Evolutionary conservation across 2,797 vertebrate species (phyloP), one percentile per base, ranked within the genome.

Genomic region (Iguana delicatissima): DNA sequence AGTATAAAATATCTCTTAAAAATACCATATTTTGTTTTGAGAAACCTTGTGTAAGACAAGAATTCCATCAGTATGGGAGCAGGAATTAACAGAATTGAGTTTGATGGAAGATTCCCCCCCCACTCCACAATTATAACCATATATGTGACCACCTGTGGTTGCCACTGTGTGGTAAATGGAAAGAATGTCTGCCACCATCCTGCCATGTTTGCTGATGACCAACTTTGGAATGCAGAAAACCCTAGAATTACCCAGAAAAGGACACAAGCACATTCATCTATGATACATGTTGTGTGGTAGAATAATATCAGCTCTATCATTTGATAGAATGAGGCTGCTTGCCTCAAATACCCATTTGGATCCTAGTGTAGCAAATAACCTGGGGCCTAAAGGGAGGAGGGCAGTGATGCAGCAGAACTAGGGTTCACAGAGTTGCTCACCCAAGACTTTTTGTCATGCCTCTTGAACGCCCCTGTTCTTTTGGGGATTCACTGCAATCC

Each of bases 141-240:
- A 14, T 16, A 6, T 35, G 55, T 20, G 18, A 22, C 24, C 13
- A 32, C 46, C 20, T 26, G 6, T 22, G 57, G 4, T 46, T 13
- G 2, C 0, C n/a, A 52, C 0, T 1, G 62, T 16, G 22, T 13
- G 13, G 2, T 5, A 26, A 10, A 16, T 10, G 0, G 16, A 20
- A 46, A 1, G 3, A 46, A 16, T 80, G 32, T 24, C 22, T 64
- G 46, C 8, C 29, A 67, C 20, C 5, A 79, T n/a, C 1, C 35
- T 29, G 6, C 10, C 38, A 57, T 4, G 0, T 18, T 14, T 20
- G 14, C 1, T 57, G 18, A 62, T 22, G 59, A 16, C 14, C 55
- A 82, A 6, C 59, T 29, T 4, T 16, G 59, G 38, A 32, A 24
- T 42, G 72, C 52, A 26, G 50, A 22, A 26, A 57, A 35, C 24